phyloP scores from a whole-genome alignment of 2,113 vertebrate genomes.

The Neotoma lepida region DNA sequence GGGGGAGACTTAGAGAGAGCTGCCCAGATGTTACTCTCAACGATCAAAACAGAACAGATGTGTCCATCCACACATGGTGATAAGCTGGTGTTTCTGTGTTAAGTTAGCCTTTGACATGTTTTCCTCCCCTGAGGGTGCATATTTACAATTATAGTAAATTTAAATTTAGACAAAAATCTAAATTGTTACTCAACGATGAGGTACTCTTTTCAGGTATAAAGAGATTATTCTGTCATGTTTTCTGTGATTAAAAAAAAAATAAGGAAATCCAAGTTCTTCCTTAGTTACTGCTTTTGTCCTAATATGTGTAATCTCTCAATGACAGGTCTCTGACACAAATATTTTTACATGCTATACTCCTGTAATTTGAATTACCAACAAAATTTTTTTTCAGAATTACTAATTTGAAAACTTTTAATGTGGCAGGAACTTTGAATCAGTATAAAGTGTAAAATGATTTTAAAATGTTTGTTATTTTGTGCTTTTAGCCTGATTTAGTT shows the following conservation, averaged over 20 bases:
- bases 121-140: neutral
- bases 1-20: neutral
- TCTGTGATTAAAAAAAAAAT: slow-evolving; percentile 3
- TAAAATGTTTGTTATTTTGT: neutral
- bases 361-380: slow-evolving; percentile 39
- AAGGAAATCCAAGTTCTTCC: slow-evolving; percentile 9
- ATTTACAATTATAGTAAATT: slow-evolving; percentile 29
- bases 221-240: neutral
- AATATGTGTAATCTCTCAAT: neutral
- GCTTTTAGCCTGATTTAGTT: slow-evolving; percentile 30
- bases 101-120: slow-evolving; percentile 10
- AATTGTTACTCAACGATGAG: neutral
- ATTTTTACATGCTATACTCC: neutral
- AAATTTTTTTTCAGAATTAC: slow-evolving; percentile 7
- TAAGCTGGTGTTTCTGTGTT: slow-evolving; percentile 12
- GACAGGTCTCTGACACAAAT: neutral
- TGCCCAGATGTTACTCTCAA: neutral
- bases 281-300: neutral
- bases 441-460: neutral
- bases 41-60: neutral
- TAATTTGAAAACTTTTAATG: slow-evolving; percentile 61
- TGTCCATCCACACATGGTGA: neutral
- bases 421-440: neutral
- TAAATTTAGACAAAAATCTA: slow-evolving; percentile 9
- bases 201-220: neutral